phyloP scores from a whole-genome alignment of 2,888 invertebrate genomes.

The Malthinus flaveolus region DNA sequence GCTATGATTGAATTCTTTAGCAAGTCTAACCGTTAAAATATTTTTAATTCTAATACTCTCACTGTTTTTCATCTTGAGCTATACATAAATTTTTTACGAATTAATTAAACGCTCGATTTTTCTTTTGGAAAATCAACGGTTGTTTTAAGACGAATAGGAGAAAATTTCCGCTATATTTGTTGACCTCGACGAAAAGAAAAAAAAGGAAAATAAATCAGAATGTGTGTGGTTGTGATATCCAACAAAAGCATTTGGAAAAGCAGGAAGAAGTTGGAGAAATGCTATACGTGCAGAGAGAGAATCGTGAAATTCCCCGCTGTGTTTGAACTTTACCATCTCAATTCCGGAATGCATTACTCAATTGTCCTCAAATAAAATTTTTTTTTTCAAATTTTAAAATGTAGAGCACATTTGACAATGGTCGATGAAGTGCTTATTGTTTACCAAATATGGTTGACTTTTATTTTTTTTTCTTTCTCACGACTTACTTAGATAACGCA shows the following conservation, averaged over 20 bases:
- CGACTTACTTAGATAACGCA: neutral
- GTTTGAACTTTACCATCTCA: slow-evolving; percentile 28
- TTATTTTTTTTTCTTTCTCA: neutral
- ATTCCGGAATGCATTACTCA: slow-evolving; percentile 26
- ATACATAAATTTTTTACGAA: neutral
- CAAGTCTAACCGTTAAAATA: no score
- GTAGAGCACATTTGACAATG: neutral
- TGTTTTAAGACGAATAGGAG: no score
- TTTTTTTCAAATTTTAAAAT: neutral
- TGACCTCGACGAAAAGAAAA: slow-evolving; percentile 4
- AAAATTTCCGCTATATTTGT: neutral
- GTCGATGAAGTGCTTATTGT: neutral
- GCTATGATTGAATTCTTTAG: neutral
- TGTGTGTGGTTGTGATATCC: slow-evolving; percentile 1
- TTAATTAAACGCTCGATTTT: no score
- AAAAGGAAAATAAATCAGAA: slow-evolving; percentile 14
- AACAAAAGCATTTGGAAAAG: slow-evolving; percentile 18
- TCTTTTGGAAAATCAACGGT: no score
- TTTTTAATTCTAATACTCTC: neutral
- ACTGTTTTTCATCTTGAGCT: neutral
- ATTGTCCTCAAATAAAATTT: slow-evolving; percentile 1
- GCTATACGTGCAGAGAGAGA: slow-evolving; percentile 23
- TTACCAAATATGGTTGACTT: no score
- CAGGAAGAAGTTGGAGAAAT: slow-evolving; percentile 31
- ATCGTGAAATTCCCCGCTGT: slow-evolving; percentile 29